These are phyloP conservation scores for Zapornia atra DNA, from an alignment of 2,113 vertebrate species.

Conservation along the genomic window DNA sequence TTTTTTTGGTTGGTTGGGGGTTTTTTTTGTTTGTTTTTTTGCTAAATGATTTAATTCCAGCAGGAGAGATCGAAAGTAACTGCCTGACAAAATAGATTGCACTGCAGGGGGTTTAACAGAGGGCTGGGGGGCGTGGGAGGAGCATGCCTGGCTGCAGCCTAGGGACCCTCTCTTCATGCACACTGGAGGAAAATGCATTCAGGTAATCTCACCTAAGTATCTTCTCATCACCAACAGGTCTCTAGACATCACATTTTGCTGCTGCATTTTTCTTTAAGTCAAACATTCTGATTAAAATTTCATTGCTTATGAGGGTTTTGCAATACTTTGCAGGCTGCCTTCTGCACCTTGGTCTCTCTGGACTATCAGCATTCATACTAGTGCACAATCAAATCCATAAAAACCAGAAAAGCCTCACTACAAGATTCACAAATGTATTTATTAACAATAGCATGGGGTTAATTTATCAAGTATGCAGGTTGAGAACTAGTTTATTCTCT, in stretches of 20 bases:
- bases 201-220: fast-evolving
- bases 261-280: not conserved
- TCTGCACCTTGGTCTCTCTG: not conserved
- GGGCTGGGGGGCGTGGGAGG: not conserved
- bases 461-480: not conserved
- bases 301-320: not conserved
- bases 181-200: not conserved
- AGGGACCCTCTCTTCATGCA: not conserved
- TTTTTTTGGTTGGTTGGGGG: no score
- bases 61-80: not conserved
- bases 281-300: not conserved
- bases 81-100: fast-evolving
- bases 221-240: no score
- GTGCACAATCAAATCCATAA: not conserved
- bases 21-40: not conserved
- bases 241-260: fast-evolving
- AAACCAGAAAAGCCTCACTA: not conserved
- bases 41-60: not conserved
- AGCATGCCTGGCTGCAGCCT: not conserved
- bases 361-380: not conserved
- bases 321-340: not conserved
- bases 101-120: fast-evolving
- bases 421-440: not conserved
- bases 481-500: not conserved
- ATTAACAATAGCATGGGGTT: not conserved